These are phyloP conservation scores for Pangasius macronema DNA, from an alignment of 2,797 vertebrate species.

Conservation along the genomic window DNA sequence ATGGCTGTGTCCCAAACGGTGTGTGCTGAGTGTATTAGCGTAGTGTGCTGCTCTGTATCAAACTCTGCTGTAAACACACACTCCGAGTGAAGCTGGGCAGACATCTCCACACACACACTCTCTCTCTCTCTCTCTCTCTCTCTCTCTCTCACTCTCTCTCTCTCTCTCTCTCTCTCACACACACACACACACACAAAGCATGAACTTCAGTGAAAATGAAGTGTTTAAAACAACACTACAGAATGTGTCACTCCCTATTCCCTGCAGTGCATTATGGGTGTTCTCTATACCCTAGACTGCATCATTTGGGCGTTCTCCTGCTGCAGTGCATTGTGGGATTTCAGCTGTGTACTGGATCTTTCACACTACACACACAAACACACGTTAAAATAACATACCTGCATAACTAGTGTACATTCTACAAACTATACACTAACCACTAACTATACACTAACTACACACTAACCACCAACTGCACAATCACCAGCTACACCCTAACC, in stretches of 20 bases:
- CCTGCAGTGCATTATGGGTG: not conserved
- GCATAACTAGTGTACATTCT: not conserved
- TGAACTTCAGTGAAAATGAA: not conserved
- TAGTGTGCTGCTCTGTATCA: constrained; percentile 25
- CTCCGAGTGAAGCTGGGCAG: constrained; percentile 25
- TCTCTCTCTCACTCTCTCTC: too few relatives aligned
- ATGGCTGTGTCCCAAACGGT: not conserved
- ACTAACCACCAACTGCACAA: too few relatives aligned
- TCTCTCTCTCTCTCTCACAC: too few relatives aligned
- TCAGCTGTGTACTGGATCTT: too few relatives aligned
- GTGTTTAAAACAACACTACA: not conserved
- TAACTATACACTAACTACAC: not conserved
- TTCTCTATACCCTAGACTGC: not conserved
- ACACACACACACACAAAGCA: not conserved
- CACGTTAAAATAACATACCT: too few relatives aligned
- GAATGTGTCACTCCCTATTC: not conserved
- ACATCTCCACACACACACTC: not conserved
- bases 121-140: too few relatives aligned
- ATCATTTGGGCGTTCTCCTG: too few relatives aligned
- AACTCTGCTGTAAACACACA: constrained; percentile 45
- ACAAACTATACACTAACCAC: not conserved
- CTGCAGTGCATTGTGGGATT: too few relatives aligned
- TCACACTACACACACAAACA: too few relatives aligned
- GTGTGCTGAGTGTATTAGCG: not conserved
- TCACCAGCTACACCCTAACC: too few relatives aligned